Conservation (phyloP, 2,113 vertebrate genomes). For the Rafetus swinhoei region DNA sequence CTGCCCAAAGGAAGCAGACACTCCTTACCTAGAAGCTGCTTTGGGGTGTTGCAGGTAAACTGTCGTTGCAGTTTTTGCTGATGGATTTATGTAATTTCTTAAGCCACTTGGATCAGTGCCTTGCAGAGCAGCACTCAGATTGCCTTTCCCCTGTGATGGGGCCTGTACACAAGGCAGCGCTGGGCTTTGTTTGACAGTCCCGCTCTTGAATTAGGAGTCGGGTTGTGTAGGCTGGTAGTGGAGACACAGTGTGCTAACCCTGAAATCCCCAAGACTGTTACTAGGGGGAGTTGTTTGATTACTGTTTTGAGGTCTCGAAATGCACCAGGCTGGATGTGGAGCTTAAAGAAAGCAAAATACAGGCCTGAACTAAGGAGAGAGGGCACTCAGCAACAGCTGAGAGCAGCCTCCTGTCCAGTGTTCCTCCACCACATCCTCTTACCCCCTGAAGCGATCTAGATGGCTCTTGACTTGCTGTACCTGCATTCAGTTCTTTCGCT, state of each 20-base stretch:
- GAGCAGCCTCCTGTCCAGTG: background rate
- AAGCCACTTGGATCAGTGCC: background rate
- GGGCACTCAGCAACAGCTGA: accelerated
- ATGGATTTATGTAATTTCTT: background rate
- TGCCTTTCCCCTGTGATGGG: background rate
- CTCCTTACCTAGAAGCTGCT: background rate
- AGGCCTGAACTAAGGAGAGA: background rate
- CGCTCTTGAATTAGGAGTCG: background rate
- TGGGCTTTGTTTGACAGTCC: background rate
- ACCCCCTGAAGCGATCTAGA: accelerated
- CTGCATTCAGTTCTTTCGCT: accelerated
- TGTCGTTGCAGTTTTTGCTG: background rate
- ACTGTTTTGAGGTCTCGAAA: background rate
- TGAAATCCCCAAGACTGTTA: background rate
- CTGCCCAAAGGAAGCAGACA: background rate
- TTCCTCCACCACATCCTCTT: background rate
- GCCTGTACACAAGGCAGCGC: background rate
- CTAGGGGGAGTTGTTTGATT: accelerated
- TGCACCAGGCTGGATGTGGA: background rate
- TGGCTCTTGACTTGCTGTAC: background rate
- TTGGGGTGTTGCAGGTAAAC: background rate
- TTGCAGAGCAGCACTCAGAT: background rate
- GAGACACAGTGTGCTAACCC: background rate
- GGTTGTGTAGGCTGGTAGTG: background rate
- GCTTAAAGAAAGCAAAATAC: background rate